Base-by-base conservation (phyloP, 2,797 vertebrate species). In the Craterocephalus amniculus region DNA sequence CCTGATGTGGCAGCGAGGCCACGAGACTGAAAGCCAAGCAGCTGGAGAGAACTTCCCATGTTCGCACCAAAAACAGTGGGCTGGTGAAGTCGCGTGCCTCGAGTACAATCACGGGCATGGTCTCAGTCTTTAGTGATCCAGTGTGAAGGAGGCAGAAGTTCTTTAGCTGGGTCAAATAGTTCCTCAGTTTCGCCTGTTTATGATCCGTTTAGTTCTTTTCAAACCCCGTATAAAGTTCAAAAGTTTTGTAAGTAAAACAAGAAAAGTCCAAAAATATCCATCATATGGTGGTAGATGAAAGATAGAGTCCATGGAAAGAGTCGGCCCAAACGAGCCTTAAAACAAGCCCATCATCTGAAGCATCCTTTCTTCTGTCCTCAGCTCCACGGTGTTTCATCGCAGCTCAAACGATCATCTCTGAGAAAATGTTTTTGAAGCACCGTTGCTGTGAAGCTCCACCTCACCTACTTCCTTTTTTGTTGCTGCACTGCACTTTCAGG, bases 31-130 rank as follows among this genome's bases (percentile, higher is more conserved):
- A 90, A 36, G 93, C 90, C 14, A 81, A 70, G 67, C 94, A 94
- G 36, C 84, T 62, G 1, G 70, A 87, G 1, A 95, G 43, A 20
- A 94, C 73, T 49, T 91, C 89, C 66, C 72, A 88, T 5, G 91
- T 90, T 12, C 93, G 89, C 45, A 92, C 81, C 63, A 90, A 35
- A 7, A 93, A 94, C 10, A 93, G 81, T 0, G 94, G 90, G 57
- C 88, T 94, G 67, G 81, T 83, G 60, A 95, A 91, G 76, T 93
- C 91, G 63, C 58, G 86, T 45, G 89, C 78, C 51, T 94, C 94
- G 2, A 94, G 85, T 4, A 94, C 91, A 16, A 93, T 93, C 75
- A 93, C 93, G 75, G 94, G 93, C 94, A 95, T 93, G 11, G 63
- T 79, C 58, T 38, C 67, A 35, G 20, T 14, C 31, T 38, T 18